A percentile compares a stretch with the other conserved stretches of the same genome.
phyloP scores from a whole-genome alignment of 2,113 vertebrate species.

The Protobothrops flavoviridis region DNA sequence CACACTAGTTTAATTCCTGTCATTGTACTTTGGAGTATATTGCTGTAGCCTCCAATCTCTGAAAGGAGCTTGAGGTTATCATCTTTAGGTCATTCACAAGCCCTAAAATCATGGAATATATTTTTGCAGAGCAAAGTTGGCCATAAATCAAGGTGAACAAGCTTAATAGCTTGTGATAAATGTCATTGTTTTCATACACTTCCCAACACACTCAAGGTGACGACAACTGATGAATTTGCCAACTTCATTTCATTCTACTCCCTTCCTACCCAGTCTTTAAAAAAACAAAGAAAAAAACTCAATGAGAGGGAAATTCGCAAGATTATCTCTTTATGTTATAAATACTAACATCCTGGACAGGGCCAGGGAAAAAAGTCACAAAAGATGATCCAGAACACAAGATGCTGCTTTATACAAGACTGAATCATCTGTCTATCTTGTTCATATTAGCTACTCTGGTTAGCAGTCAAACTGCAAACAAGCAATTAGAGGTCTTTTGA shows the following conservation, averaged over 20 bases:
- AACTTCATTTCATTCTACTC: constrained; percentile 51
- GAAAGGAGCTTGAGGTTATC: constrained; percentile 62
- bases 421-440: background rate
- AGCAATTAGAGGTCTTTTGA: background rate
- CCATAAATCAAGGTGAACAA: constrained; percentile 61
- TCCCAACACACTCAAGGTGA: constrained; percentile 44
- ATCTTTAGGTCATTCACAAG: constrained; percentile 45
- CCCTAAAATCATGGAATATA: constrained; percentile 25
- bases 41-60: constrained; percentile 45
- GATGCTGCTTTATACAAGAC: background rate
- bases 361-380: background rate
- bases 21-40: constrained; percentile 70
- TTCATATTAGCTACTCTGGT: background rate
- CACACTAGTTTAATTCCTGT: constrained; percentile 74
- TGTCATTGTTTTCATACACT: constrained; percentile 21
- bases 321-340: background rate
- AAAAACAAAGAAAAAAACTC: constrained; percentile 11
- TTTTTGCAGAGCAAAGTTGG: constrained; percentile 22
- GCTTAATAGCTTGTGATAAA: constrained; percentile 36
- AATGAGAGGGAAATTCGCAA: background rate
- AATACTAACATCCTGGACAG: background rate
- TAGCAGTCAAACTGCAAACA: background rate
- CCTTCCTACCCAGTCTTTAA: constrained; percentile 31
- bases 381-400: background rate
- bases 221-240: constrained; percentile 44